Conservation (phyloP, 1,140 invertebrate genomes). For the Drosophila gunungcola region DNA sequence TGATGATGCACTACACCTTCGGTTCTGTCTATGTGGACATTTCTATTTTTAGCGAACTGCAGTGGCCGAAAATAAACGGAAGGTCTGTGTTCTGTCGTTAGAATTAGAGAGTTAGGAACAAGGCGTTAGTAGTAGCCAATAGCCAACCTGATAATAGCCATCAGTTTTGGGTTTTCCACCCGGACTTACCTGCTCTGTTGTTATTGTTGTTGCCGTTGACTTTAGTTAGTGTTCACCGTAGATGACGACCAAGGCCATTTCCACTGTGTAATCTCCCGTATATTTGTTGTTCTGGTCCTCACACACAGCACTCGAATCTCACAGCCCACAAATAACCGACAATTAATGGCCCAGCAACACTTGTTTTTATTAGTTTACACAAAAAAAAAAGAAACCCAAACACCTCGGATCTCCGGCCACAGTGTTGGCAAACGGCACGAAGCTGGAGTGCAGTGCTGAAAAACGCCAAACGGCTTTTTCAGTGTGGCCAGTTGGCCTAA, state of each 20-base stretch:
- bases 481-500: too few species aligned
- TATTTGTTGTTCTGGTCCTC: background rate
- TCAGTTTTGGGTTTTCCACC: background rate
- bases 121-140: slow-evolving; percentile 3
- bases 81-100: background rate
- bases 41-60: slow-evolving; percentile 39
- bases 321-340: background rate
- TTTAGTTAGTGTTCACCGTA: slow-evolving; percentile 4
- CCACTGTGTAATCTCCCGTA: background rate
- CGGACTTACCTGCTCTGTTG: slow-evolving; percentile 31
- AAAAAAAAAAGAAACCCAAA: slow-evolving; percentile 4
- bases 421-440: too few species aligned
- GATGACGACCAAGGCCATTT: slow-evolving; percentile 13
- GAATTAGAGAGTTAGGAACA: slow-evolving; percentile 29
- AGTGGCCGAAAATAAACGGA: slow-evolving; percentile 8
- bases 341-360: background rate
- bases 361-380: slow-evolving; percentile 23
- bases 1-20: slow-evolving; percentile 18
- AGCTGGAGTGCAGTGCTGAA: too few species aligned
- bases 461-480: too few species aligned
- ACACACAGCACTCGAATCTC: background rate
- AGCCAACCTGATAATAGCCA: background rate
- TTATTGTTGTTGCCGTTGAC: slow-evolving; percentile 18
- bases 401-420: background rate
- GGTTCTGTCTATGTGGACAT: slow-evolving; percentile 16